These are phyloP conservation scores for Tauraco hartlaubi DNA, from an alignment of 2,797 vertebrate genomes.

Conservation along the genomic window DNA sequence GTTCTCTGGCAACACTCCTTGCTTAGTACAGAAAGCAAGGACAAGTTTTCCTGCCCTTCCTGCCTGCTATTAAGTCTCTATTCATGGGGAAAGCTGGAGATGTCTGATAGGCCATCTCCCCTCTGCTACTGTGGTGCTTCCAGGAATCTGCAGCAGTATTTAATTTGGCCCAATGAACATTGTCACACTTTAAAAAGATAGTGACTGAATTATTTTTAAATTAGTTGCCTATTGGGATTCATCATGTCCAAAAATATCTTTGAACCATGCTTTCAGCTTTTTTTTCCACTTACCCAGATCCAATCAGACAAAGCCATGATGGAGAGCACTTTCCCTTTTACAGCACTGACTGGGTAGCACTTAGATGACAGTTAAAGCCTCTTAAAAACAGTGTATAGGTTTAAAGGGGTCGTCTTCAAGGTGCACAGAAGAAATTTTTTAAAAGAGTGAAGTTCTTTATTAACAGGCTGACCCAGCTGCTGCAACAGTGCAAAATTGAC, in stretches of 20 bases:
- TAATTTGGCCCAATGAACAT: not conserved
- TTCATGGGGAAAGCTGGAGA: not conserved
- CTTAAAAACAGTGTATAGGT: not conserved
- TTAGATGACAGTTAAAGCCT: not conserved
- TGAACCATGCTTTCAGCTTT: not conserved
- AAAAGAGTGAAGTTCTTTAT: not conserved
- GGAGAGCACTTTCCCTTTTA: not conserved
- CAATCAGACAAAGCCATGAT: not conserved
- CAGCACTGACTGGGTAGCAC: not conserved
- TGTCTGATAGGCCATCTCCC: not conserved
- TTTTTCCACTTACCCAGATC: not conserved
- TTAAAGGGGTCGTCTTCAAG: not conserved
- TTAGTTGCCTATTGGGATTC: not conserved
- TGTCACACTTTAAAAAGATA: not conserved
- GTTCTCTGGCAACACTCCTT: not conserved
- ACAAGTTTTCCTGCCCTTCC: not conserved
- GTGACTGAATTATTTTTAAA: not conserved
- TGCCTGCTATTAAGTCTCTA: not conserved
- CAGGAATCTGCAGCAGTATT: not conserved
- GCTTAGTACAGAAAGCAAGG: not conserved
- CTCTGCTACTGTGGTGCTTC: not conserved
- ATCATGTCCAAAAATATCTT: not conserved
- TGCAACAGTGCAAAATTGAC: constrained; percentile 12
- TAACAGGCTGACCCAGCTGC: constrained; percentile 11
- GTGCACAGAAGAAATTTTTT: not conserved